Conservation (phyloP, 2,888 invertebrate species). For the Criorhina ranunculi region DNA sequence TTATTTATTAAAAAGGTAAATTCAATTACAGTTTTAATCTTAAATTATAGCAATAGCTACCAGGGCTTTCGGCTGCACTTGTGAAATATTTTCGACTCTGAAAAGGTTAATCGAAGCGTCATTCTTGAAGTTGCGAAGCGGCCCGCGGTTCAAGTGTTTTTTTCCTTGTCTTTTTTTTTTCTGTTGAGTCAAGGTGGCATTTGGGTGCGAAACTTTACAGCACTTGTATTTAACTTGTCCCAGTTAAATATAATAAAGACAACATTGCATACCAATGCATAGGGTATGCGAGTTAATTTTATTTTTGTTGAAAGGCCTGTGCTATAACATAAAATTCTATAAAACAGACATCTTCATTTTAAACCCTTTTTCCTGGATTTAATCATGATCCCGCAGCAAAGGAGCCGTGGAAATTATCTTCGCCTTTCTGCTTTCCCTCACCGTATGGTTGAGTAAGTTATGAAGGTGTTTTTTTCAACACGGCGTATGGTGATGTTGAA, state of each 20-base stretch:
- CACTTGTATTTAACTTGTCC: conserved; percentile 11
- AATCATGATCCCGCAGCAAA: conserved; percentile 49
- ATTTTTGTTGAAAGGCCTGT: not conserved
- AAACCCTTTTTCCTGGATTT: conserved; percentile 57
- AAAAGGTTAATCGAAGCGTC: too few species aligned
- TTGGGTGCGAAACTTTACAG: not conserved
- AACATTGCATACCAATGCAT: conserved; percentile 17
- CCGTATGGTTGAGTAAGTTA: conserved; percentile 49
- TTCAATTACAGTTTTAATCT: too few species aligned
- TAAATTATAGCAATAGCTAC: too few species aligned
- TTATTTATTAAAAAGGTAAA: too few species aligned
- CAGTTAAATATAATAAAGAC: conserved; percentile 22
- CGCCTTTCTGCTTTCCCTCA: conserved; percentile 26
- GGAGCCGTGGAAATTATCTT: conserved; percentile 61
- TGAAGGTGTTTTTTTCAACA: conserved; percentile 65
- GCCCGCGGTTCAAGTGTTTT: too few species aligned
- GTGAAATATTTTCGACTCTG: too few species aligned
- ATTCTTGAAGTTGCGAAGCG: too few species aligned
- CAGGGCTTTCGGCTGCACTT: too few species aligned
- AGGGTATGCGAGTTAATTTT: not conserved
- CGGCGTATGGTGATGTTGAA: conserved; percentile 39
- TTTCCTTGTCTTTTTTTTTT: too few species aligned
- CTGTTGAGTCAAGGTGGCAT: not conserved
- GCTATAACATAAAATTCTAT: conserved; percentile 29
- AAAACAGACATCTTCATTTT: conserved; percentile 66